A percentile compares a stretch with the other conserved stretches of the same genome.
These are phyloP conservation scores for Saccostrea glomerata DNA, from an alignment of 1,140 invertebrate species.

Conservation along the genomic window DNA sequence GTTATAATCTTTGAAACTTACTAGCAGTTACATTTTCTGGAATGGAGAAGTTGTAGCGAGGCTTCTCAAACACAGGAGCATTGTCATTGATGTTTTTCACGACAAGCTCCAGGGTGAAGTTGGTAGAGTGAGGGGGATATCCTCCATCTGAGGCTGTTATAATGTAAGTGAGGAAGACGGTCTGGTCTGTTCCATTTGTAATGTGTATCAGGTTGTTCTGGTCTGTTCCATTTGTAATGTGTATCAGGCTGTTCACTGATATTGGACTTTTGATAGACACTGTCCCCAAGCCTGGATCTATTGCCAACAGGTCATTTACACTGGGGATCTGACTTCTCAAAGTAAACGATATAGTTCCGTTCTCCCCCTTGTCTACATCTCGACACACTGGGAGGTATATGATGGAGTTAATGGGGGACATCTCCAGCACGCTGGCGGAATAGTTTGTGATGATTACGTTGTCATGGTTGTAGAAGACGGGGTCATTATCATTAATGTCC, in stretches of 20 bases:
- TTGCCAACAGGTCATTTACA: neutral
- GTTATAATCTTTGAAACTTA: neutral
- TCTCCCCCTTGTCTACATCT: slow-evolving; percentile 80
- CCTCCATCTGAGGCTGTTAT: slow-evolving; percentile 84
- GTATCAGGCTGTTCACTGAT: neutral
- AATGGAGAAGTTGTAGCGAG: slow-evolving; percentile 90
- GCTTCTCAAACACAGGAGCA: slow-evolving; percentile 88
- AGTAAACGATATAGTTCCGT: slow-evolving; percentile 80
- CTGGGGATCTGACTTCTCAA: neutral
- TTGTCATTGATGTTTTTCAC: slow-evolving; percentile 96
- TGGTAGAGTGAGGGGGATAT: slow-evolving; percentile 48
- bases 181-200: neutral
- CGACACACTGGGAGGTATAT: slow-evolving; percentile 54
- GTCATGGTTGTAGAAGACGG: slow-evolving; percentile 84
- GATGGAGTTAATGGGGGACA: slow-evolving; percentile 76
- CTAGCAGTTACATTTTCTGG: slow-evolving; percentile 84
- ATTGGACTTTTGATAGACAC: neutral
- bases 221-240: neutral
- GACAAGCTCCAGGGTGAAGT: slow-evolving; percentile 82
- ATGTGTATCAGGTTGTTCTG: neutral
- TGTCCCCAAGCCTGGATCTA: neutral
- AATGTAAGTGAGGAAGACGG: neutral
- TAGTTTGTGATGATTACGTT: slow-evolving; percentile 41
- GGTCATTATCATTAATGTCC: slow-evolving; percentile 94
- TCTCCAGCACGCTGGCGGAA: slow-evolving; percentile 85